A percentile compares a stretch with the other conserved stretches of the same genome.
phyloP scores from a whole-genome alignment of 1,140 invertebrate genomes.

The Cotesia typhae region DNA sequence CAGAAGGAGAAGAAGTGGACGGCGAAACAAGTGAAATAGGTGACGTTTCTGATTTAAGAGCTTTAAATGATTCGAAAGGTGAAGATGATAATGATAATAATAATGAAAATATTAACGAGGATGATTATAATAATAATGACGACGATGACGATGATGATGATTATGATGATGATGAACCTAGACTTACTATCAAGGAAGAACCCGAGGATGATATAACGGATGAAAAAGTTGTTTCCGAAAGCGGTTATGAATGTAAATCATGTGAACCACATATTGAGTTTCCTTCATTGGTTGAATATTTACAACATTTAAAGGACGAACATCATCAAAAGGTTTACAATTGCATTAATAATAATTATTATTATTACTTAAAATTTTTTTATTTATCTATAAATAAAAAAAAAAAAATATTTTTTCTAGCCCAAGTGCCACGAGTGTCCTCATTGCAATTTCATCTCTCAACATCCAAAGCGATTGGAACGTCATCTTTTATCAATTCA shows the following conservation, averaged over 20 bases:
- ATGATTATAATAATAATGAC: conserved; percentile 20
- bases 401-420: conserved; percentile 22
- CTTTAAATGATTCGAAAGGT: conserved; percentile 17
- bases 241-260: conserved; percentile 53
- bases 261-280: conserved; percentile 50
- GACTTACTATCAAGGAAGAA: conserved; percentile 40
- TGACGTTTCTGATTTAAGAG: background rate
- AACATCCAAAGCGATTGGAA: conserved; percentile 70
- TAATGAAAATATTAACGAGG: background rate
- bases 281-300: conserved; percentile 69
- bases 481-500: conserved; percentile 68
- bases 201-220: conserved; percentile 39
- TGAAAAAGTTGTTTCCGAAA: conserved; percentile 22
- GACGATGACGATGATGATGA: conserved; percentile 28
- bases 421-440: conserved; percentile 65
- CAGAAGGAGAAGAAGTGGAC: conserved; percentile 26
- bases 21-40: conserved; percentile 12
- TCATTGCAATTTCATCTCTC: conserved; percentile 72
- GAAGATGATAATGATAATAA: conserved; percentile 36
- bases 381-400: conserved; percentile 3
- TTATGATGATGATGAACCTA: conserved; percentile 37
- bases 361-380: background rate
- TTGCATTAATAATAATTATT: background rate
- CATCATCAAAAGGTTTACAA: conserved; percentile 67
- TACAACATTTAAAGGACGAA: conserved; percentile 70